Evolutionary conservation across 2,888 invertebrate genomes (phyloP), one percentile per base, ranked within the genome.

Genomic region (Zonitis immaculata): DNA sequence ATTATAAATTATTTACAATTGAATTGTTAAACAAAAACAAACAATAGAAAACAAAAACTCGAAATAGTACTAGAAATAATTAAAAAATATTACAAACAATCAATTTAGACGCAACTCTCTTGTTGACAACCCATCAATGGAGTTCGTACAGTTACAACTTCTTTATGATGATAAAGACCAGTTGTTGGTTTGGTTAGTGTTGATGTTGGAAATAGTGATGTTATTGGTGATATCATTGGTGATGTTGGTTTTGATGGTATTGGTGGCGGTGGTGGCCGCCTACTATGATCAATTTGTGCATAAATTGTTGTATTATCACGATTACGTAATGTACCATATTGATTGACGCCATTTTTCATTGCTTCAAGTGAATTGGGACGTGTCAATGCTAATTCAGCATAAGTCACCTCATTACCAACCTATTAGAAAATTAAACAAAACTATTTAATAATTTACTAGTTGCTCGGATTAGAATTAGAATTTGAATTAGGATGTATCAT

Each of bases 221-320:
- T 67, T 44, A 71, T 74, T 30, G 77, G 76, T 28, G 80, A 79
- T 49, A 79, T 72, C 57, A 79, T 73, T 45, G 78, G 77, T 56
- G 78, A 78, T 56, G 76, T 75, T 59, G 76, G 69, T 54, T 72
- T 71, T 51, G 66, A 60, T 27, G 67, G 61, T 52, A 62, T 44
- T 7, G 62, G 43, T 7, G 73, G 45, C 52, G 59, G 68, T 42
- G 74, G 74, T 12, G 77, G 75, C 64, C 80, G 77, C 61, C 82
- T 80, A 64, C 78, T 81, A 70, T 86, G 86, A 75, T 87, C 87
- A 74, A 87, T 87, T 77, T 87, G 86, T 55, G 87, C 87, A 74
- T 87, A 87, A 70, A 87, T 83, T 66, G 86, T 86, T 48, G 86
- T 81, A 67, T 87, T 86, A 64, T 85, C 84, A 44, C 67, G 71